phyloP scores from a whole-genome alignment of 2,797 vertebrate genomes.

The Thamnophis elegans region DNA sequence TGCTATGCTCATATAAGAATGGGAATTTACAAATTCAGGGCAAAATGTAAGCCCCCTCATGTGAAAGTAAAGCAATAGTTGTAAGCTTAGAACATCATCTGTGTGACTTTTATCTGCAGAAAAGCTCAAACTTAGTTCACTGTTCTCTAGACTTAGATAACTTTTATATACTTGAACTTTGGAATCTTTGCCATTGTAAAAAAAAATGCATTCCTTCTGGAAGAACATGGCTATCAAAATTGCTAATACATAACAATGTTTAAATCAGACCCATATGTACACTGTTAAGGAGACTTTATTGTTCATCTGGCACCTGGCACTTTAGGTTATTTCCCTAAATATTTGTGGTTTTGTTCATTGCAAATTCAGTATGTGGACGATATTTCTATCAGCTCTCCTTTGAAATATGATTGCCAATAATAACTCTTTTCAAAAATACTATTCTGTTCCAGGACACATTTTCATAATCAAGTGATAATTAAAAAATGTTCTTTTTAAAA shows the following conservation, averaged over 20 bases:
- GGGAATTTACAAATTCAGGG: neutral
- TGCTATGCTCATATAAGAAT: neutral
- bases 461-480: neutral
- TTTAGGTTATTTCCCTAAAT: conserved; percentile 10
- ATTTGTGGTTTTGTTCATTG: conserved; percentile 22
- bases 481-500: neutral
- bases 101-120: neutral
- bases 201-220: neutral
- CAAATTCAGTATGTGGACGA: conserved; percentile 11
- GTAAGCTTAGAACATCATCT: neutral
- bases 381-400: conserved; percentile 10
- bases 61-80: neutral
- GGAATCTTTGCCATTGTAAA: neutral
- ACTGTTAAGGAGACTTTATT: neutral
- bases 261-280: conserved; percentile 25
- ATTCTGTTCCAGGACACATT: neutral
- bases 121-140: neutral
- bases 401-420: neutral
- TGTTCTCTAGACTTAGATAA: neutral
- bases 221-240: conserved; percentile 7
- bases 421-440: conserved; percentile 9
- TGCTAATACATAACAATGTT: conserved; percentile 16
- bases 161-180: neutral
- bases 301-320: conserved; percentile 20
- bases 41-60: neutral